Percentiles rank a stretch among this genome's conserved stretches.
Conservation (phyloP, 2,888 invertebrate species). For the Andrena camellia region DNA sequence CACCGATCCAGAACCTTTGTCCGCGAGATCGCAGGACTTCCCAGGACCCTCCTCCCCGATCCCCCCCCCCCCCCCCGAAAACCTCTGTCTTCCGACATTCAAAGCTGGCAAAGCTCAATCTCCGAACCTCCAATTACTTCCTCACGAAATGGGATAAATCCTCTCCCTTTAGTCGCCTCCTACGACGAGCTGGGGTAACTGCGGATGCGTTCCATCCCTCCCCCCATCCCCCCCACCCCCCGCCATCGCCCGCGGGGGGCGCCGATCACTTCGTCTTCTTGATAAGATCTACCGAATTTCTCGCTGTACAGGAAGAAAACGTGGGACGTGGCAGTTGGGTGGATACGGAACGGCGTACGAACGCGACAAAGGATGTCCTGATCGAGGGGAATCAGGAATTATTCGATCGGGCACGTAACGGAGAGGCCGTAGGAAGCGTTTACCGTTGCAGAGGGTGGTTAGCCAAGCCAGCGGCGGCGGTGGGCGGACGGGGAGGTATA, state of each 20-base stretch:
- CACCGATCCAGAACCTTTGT: constrained; percentile 7
- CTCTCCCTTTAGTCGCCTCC: no score
- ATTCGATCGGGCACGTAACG: constrained; percentile 50
- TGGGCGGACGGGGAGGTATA: constrained; percentile 79
- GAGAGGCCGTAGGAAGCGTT: constrained; percentile 49
- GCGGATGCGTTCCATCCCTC: no score
- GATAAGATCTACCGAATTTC: no score
- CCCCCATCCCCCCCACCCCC: no score
- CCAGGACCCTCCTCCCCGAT: neutral
- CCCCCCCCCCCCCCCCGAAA: neutral
- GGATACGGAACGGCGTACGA: neutral
- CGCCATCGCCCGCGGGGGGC: no score
- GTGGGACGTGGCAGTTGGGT: neutral
- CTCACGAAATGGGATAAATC: no score
- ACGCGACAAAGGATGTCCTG: constrained; percentile 17
- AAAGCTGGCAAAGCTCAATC: no score
- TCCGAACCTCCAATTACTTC: no score
- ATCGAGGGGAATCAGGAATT: constrained; percentile 47
- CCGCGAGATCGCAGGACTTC: neutral
- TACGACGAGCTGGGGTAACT: no score
- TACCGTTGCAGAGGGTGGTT: constrained; percentile 63
- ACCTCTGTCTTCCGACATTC: no score
- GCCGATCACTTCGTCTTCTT: no score
- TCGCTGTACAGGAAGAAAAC: neutral
- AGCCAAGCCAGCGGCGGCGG: constrained; percentile 61